Base-by-base conservation (phyloP, 2,888 invertebrate species). In the Limenitis camilla region DNA sequence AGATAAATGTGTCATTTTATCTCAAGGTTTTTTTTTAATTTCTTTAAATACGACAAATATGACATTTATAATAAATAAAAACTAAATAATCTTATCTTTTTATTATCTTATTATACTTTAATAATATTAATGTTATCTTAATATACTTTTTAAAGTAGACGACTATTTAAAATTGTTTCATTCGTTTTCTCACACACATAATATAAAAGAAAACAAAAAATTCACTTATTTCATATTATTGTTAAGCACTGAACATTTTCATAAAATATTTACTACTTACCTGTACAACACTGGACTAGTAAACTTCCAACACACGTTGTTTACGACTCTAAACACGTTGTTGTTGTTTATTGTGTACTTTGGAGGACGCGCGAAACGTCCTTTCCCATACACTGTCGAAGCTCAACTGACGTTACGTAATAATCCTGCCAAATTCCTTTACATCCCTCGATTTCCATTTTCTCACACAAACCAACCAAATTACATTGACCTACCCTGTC, bases 321-420 rank as follows among this genome's bases (percentile, higher is more conserved):
- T 84, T 83, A 86, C 86, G 85, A 69, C 66, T 64, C 64, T 73
- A 81, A 82, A 81, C 79, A 86, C 76, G 84, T 76, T 85, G 83
- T 84, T 86, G 83, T 83, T 85, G 74, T 86, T 86, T 86, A 83
- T 84, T 66, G 78, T 76, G 67, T 69, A 58, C 65, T 52, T 53
- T 54, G 46, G 53, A 52, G 41, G 59, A 52, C 62, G 52, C 61
- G 51, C 57, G 53, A 55, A 61, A 73, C 85, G 81, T 79, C 71
- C 75, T 64, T 61, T 67, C 73, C 50, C 63, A 62, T 61, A 62
- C 66, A 68, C 70, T 63, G 71, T 66, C 72, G 65, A 69, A 68
- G 71, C 74, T 67, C 71, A 69, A 88, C 88, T 88, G 78, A 64
- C 61, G 73, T 87, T 86, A 86, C 83, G 85, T 86, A 86, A 86